phyloP scores from a whole-genome alignment of 1,140 invertebrate species.

The Dendrolimus kikuchii region DNA sequence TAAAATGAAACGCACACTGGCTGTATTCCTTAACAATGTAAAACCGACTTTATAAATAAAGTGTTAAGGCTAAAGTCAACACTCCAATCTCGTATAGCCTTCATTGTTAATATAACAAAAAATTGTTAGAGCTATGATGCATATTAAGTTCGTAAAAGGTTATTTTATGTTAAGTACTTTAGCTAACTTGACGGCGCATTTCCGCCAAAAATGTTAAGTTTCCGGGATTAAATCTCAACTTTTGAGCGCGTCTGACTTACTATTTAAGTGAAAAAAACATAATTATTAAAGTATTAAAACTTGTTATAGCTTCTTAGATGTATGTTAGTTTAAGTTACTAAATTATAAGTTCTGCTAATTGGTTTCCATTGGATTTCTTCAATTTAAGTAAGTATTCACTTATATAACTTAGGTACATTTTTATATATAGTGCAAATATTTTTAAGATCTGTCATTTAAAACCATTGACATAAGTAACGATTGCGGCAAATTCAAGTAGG shows the following conservation, averaged over 20 bases:
- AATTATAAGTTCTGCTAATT: neutral
- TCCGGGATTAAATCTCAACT: too few relatives aligned
- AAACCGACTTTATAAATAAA: constrained; percentile 34
- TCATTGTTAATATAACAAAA: constrained; percentile 26
- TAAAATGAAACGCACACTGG: neutral
- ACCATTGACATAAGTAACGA: constrained; percentile 7
- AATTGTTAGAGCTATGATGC: constrained; percentile 40
- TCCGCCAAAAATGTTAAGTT: too few relatives aligned
- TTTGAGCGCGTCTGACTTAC: too few relatives aligned
- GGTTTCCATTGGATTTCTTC: constrained; percentile 11
- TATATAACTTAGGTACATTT: constrained; percentile 1
- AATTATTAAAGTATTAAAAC: too few relatives aligned
- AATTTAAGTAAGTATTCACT: constrained; percentile 3
- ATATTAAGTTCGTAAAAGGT: constrained; percentile 45
- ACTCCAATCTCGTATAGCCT: constrained; percentile 23
- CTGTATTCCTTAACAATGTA: constrained; percentile 4
- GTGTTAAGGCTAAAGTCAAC: constrained; percentile 23
- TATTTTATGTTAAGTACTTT: constrained; percentile 34
- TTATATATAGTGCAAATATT: neutral
- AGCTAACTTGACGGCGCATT: constrained; percentile 2
- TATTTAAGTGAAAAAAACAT: too few relatives aligned
- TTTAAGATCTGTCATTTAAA: neutral
- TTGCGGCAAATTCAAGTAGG: constrained; percentile 40
- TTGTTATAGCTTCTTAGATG: too few relatives aligned
- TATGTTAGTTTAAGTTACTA: too few relatives aligned